Evolutionary conservation across 2,888 invertebrate genomes (phyloP), one percentile per base, ranked within the genome.

Genomic region (Macrophya annulata): DNA sequence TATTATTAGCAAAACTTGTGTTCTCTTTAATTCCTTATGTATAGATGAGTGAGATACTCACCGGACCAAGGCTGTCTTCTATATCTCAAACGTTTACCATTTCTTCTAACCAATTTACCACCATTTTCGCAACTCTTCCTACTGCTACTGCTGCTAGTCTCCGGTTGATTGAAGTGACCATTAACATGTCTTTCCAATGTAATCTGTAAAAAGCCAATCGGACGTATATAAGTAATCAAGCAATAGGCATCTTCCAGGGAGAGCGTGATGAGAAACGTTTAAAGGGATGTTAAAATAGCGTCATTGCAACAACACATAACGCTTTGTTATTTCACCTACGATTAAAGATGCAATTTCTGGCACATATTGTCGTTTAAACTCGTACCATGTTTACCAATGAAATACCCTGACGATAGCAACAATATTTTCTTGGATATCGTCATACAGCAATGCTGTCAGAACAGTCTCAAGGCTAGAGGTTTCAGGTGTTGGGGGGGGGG

Each of bases 171-270:
- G 94, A 99, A 99, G 93, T 99, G 99, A 90, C 97, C 96, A 94
- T 99, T 98, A 83, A 99, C 98, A 92, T 99, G 99, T 90, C 98
- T 96, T 94, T 99, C 98, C 89, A 99, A 94, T 86, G 98, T 96
- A 86, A 95, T 95, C 97, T 97, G 94, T 55, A 95, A 95, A 85
- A 85, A 65, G 77, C n/a, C 51, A 17, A 55, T 77, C 51, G 84
- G 86, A 89, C 72, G 88, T 62, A 31, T 0, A 77, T 77, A 55
- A 77, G 31, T 17, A 6, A 6, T 51, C 4, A 86, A 89, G 31
- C 72, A 51, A 12, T 17, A 31, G 77, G 82, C 87, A 89, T 86
- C 85, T 89, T 89, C 88, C 88, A 88, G 89, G 68, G 88, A 88
- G 83, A 87, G 85, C 86, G 82, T 87, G 83, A 17, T 77, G 5